Evolutionary conservation across 2,797 vertebrate genomes (phyloP).

Genomic region (Lates japonicus): DNA sequence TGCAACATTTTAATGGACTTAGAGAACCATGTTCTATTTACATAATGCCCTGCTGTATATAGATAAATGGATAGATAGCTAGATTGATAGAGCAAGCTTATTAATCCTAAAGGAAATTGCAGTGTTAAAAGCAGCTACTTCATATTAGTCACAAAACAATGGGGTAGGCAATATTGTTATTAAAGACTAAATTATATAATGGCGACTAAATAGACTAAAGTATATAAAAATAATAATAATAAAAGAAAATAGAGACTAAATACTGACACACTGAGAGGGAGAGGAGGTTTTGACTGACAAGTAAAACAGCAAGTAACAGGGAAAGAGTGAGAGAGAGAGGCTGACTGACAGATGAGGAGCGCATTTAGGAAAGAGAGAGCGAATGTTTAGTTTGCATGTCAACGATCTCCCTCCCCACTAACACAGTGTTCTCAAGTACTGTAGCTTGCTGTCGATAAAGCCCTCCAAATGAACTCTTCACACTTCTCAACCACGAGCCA

Average conservation of each 20-base stretch:
- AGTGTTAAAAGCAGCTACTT: no score
- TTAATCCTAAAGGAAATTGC: no score
- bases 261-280: not conserved
- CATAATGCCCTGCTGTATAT: no score
- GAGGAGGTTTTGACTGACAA: conserved; percentile 41
- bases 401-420: conserved; percentile 28
- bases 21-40: not conserved
- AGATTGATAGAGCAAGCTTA: no score
- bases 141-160: no score
- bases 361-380: conserved; percentile 5
- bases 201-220: no score
- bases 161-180: no score
- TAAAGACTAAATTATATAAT: no score
- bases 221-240: no score
- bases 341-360: conserved; percentile 12
- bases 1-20: not conserved
- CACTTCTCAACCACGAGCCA: conserved; percentile 57
- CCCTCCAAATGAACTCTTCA: conserved; percentile 75
- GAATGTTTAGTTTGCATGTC: conserved; percentile 78
- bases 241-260: not conserved
- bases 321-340: not conserved
- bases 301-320: conserved; percentile 14
- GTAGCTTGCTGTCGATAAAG: conserved; percentile 67
- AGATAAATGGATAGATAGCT: no score
- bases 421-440: conserved; percentile 67